A percentile compares a stretch with the other conserved stretches of the same genome.
These are phyloP conservation scores for Drosophila phalerata DNA, from an alignment of 2,888 invertebrate species.

Conservation along the genomic window DNA sequence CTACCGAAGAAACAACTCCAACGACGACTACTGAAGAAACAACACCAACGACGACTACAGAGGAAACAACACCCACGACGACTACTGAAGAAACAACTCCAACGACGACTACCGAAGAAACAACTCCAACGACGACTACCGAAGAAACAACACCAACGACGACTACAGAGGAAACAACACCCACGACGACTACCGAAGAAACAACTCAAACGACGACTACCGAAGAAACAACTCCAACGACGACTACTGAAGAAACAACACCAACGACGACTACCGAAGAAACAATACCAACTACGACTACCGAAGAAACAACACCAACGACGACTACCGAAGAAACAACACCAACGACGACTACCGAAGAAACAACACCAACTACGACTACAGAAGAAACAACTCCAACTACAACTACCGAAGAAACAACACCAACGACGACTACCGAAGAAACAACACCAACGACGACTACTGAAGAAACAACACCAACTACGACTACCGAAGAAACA, in stretches of 20 bases:
- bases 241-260: not conserved
- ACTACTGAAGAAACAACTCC: not conserved
- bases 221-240: not conserved
- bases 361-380: not conserved
- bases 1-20: not conserved
- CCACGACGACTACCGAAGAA: not conserved
- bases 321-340: not conserved
- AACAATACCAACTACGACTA: not conserved
- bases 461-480: not conserved
- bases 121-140: not conserved
- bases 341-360: not conserved
- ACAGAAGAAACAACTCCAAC: not conserved
- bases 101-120: not conserved
- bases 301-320: not conserved
- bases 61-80: not conserved
- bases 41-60: not conserved
- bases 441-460: not conserved
- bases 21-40: not conserved
- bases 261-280: not conserved
- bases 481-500: not conserved
- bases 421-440: not conserved
- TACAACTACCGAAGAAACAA: not conserved
- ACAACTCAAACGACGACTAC: not conserved
- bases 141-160: slow-evolving; percentile 1
- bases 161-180: not conserved